phyloP scores from a whole-genome alignment of 2,797 vertebrate species.

The Echiichthys vipera region DNA sequence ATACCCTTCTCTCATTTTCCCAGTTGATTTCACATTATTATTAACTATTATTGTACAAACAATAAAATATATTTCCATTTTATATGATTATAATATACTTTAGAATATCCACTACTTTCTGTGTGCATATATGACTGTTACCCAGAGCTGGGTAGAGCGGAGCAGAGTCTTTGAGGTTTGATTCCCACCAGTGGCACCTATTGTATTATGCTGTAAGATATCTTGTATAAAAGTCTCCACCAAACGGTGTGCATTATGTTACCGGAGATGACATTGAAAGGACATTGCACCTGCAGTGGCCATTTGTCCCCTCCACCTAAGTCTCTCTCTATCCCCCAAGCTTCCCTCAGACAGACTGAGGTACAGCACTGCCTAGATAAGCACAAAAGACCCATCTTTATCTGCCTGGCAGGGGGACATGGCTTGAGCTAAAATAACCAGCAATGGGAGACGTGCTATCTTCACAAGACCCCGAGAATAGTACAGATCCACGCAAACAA shows the following conservation, averaged over 20 bases:
- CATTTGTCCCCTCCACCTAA: conserved; percentile 62
- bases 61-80: background rate
- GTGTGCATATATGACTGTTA: background rate
- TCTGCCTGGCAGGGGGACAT: conserved; percentile 69
- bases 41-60: too few relatives aligned
- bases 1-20: too few relatives aligned
- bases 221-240: conserved; percentile 32
- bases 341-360: conserved; percentile 62
- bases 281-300: conserved; percentile 55
- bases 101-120: conserved; percentile 16
- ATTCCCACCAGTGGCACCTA: conserved; percentile 28
- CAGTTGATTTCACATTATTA: too few relatives aligned
- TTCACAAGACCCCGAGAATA: conserved; percentile 70
- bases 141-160: too few relatives aligned
- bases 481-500: conserved; percentile 62
- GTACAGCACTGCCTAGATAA: conserved; percentile 71
- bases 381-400: conserved; percentile 73
- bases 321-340: conserved; percentile 59
- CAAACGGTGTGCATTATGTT: conserved; percentile 18
- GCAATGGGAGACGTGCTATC: conserved; percentile 68
- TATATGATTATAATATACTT: background rate
- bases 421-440: conserved; percentile 72
- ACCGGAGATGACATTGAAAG: conserved; percentile 67
- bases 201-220: conserved; percentile 38
- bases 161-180: conserved; percentile 20